Evolutionary conservation across 2,113 vertebrate genomes (phyloP).

Genomic region (Archocentrus centrarchus): DNA sequence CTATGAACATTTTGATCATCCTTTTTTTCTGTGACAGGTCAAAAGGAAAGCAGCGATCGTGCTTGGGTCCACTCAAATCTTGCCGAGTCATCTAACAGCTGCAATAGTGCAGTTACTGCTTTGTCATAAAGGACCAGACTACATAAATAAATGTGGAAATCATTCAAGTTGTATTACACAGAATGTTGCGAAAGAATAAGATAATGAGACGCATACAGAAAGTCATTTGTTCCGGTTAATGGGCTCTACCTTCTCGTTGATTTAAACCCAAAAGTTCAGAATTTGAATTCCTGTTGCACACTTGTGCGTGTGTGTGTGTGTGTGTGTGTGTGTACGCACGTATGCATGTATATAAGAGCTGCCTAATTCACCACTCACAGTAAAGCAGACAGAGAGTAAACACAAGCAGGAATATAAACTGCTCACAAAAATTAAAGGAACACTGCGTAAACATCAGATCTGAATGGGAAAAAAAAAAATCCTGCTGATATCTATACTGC

Average conservation of each 20-base stretch:
- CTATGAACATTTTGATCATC: neutral
- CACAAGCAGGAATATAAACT: neutral
- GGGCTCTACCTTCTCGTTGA: neutral
- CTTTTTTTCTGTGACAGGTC: neutral
- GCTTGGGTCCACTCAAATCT: neutral
- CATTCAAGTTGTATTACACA: neutral
- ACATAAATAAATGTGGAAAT: neutral
- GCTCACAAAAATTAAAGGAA: no score
- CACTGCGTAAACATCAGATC: no score
- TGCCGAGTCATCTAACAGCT: neutral
- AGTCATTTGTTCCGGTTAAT: neutral
- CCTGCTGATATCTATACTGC: no score
- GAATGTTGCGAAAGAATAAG: neutral
- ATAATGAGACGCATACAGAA: neutral
- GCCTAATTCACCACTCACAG: no score
- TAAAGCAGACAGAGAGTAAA: neutral
- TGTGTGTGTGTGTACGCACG: no score
- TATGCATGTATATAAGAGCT: no score
- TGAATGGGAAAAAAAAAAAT: no score
- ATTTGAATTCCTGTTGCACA: neutral
- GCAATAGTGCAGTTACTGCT: neutral
- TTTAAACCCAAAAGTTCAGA: no score
- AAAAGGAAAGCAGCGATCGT: neutral
- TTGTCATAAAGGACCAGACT: neutral
- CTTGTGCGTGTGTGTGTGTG: neutral